Evolutionary conservation across 2,888 invertebrate species (phyloP).

Genomic region (Emmelina monodactyla): DNA sequence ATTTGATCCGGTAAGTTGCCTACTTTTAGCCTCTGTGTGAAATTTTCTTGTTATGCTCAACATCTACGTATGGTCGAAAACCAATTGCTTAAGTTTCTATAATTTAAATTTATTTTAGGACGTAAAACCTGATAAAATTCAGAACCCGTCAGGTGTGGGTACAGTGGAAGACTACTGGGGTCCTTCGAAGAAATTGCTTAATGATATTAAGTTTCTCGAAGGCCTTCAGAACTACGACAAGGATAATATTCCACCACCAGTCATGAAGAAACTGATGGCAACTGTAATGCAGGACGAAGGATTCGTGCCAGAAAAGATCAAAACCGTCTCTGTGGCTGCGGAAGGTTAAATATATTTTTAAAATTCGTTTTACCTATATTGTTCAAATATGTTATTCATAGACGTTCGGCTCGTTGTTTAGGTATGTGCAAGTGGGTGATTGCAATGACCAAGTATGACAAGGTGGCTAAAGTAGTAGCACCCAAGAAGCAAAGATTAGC

Average conservation of each 20-base stretch:
- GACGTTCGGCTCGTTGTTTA: too few species aligned
- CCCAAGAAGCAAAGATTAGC: constrained; percentile 93
- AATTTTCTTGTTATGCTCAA: too few species aligned
- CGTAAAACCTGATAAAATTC: constrained; percentile 86
- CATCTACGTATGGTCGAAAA: too few species aligned
- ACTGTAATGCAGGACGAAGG: constrained; percentile 84
- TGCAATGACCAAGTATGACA: constrained; percentile 94
- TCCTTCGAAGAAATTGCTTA: constrained; percentile 84
- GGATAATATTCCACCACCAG: constrained; percentile 85
- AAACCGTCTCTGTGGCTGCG: constrained; percentile 85
- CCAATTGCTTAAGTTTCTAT: too few species aligned
- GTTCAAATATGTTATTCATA: too few species aligned
- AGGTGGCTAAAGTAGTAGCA: constrained; percentile 89
- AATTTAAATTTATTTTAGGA: too few species aligned
- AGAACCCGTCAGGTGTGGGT: constrained; percentile 83
- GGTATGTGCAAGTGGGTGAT: constrained; percentile 93
- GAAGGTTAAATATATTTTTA: too few species aligned
- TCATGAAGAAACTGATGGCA: constrained; percentile 85
- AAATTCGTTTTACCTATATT: too few species aligned
- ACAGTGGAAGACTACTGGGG: constrained; percentile 94
- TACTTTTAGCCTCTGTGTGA: background rate
- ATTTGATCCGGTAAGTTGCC: too few species aligned
- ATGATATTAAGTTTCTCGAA: constrained; percentile 92
- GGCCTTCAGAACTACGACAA: constrained; percentile 88
- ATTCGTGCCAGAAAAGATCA: constrained; percentile 92